phyloP scores from a whole-genome alignment of 2,113 vertebrate species.

The Archocentrus centrarchus region DNA sequence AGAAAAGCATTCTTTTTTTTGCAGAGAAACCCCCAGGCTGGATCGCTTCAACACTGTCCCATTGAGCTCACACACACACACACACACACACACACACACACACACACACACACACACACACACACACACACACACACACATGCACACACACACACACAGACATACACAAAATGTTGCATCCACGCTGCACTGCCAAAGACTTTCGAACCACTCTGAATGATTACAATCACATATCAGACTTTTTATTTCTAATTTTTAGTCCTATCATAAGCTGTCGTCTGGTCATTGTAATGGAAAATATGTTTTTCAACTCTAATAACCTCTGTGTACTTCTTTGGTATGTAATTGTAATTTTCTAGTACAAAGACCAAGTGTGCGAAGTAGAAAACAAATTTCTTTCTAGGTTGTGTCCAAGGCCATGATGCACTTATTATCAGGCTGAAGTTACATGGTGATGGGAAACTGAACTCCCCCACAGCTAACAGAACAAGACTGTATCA shows the following conservation, averaged over 20 bases:
- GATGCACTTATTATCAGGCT: no score
- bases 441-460: no score
- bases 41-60: conserved; percentile 67
- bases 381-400: no score
- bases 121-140: background rate
- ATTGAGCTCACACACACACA: conserved; percentile 26
- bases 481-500: no score
- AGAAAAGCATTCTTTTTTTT: conserved; percentile 8
- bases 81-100: background rate
- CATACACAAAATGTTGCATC: background rate
- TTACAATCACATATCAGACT: background rate
- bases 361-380: no score
- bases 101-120: conserved; percentile 25
- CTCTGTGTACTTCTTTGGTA: no score
- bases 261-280: background rate
- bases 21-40: conserved; percentile 55
- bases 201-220: background rate
- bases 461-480: no score
- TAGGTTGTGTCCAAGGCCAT: no score
- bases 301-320: no score
- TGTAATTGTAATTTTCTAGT: no score
- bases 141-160: no score
- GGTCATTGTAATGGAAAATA: background rate
- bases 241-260: background rate
- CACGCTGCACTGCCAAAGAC: no score